Conservation (phyloP, 2,888 invertebrate genomes). For the Trichogramma evanescens region DNA sequence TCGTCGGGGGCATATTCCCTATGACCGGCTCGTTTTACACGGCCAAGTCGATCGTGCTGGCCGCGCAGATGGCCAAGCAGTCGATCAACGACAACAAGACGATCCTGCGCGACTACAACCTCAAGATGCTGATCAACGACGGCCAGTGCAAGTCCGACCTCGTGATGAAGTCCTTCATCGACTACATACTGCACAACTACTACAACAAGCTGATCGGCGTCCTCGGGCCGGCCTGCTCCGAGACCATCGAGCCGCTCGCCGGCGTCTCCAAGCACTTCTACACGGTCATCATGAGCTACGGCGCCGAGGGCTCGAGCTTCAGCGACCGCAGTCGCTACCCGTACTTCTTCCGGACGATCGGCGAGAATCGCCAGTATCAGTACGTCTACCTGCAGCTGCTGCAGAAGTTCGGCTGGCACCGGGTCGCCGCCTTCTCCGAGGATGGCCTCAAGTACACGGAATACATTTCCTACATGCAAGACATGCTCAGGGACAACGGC, state of each 20-base stretch:
- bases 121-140: conserved; percentile 55
- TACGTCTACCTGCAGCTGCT: conserved; percentile 60
- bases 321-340: conserved; percentile 65
- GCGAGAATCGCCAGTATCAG: conserved; percentile 67
- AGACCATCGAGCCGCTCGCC: conserved; percentile 72
- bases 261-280: conserved; percentile 68
- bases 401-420: conserved; percentile 58
- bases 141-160: conserved; percentile 66
- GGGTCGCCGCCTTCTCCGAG: conserved; percentile 71
- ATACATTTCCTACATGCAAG: conserved; percentile 66
- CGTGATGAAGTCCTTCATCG: conserved; percentile 69
- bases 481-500: conserved; percentile 55
- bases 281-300: conserved; percentile 69
- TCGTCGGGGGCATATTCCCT: conserved; percentile 67
- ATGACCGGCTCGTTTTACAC: conserved; percentile 55
- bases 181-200: conserved; percentile 55
- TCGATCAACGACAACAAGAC: conserved; percentile 57
- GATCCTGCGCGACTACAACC: conserved; percentile 56
- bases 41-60: conserved; percentile 56
- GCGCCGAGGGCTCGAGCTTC: conserved; percentile 69
- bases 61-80: conserved; percentile 57
- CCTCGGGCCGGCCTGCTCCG: conserved; percentile 73
- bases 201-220: conserved; percentile 62
- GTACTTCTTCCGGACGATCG: conserved; percentile 73
- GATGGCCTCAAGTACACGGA: conserved; percentile 74